Percentiles rank a stretch among this genome's conserved stretches.
These are phyloP conservation scores for Goniozus legneri DNA, from an alignment of 1,140 invertebrate species.

Conservation along the genomic window DNA sequence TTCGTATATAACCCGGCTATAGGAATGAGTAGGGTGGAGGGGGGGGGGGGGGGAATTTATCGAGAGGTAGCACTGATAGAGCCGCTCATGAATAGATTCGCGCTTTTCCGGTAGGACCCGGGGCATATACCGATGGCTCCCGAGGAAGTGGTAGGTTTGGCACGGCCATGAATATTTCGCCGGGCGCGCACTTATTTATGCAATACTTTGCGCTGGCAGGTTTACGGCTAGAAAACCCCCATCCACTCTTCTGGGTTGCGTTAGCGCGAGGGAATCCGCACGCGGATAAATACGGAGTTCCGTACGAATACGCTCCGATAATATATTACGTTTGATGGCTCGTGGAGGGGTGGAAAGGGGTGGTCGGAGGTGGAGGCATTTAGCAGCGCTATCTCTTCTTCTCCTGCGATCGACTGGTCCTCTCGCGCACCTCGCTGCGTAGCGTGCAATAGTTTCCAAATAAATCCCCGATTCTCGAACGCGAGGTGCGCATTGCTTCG, in stretches of 20 bases:
- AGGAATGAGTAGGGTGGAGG: not conserved
- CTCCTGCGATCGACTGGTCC: not conserved
- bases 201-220: conserved; percentile 54
- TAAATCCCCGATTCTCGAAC: conserved; percentile 50
- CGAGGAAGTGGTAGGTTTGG: too few species aligned
- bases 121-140: too few species aligned
- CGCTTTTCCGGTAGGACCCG: conserved; percentile 34
- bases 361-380: conserved; percentile 37
- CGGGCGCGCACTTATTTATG: conserved; percentile 53
- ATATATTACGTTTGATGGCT: conserved; percentile 50
- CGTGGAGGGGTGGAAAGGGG: conserved; percentile 20
- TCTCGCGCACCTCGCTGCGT: conserved; percentile 5
- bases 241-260: conserved; percentile 12
- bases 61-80: conserved; percentile 34
- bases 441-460: conserved; percentile 51
- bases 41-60: conserved; percentile 36
- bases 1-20: too few species aligned
- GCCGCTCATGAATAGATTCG: conserved; percentile 44
- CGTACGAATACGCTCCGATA: conserved; percentile 42
- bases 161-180: conserved; percentile 53
- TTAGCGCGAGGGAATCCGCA: conserved; percentile 9
- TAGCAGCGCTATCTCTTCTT: conserved; percentile 20
- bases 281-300: conserved; percentile 44
- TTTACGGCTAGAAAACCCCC: conserved; percentile 44
- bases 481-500: conserved; percentile 37